These are phyloP conservation scores for Embidobia sp. DNA, from an alignment of 2,888 invertebrate species.

Conservation along the genomic window DNA sequence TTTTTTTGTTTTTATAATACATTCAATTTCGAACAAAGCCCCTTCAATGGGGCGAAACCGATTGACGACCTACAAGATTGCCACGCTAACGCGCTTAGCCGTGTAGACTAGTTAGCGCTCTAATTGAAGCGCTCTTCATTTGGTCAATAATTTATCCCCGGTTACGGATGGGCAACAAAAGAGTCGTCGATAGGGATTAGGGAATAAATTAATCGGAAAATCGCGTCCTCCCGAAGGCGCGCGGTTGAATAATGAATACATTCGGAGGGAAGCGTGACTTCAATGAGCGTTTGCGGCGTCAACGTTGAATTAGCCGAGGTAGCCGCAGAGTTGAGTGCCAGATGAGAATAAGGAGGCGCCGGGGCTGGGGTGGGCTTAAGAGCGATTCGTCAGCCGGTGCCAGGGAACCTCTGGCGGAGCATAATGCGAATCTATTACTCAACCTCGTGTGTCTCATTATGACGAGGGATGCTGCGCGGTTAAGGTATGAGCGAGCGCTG, in stretches of 20 bases:
- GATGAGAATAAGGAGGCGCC: conserved; percentile 59
- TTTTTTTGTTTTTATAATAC: too few relatives aligned
- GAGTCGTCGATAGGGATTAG: too few relatives aligned
- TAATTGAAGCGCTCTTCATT: too few relatives aligned
- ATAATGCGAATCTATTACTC: conserved; percentile 66
- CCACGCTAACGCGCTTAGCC: too few relatives aligned
- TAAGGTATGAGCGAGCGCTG: conserved; percentile 54
- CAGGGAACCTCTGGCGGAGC: conserved; percentile 64
- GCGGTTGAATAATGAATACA: conserved; percentile 48
- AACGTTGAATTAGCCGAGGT: conserved; percentile 67
- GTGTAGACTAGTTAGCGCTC: too few relatives aligned
- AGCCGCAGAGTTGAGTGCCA: conserved; percentile 54
- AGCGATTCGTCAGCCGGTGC: conserved; percentile 74
- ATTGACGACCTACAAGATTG: too few relatives aligned
- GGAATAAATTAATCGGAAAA: too few relatives aligned
- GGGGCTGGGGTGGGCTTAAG: conserved; percentile 58
- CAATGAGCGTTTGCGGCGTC: conserved; percentile 46
- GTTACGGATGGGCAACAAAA: too few relatives aligned
- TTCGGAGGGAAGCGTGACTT: conserved; percentile 40
- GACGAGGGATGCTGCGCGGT: conserved; percentile 60
- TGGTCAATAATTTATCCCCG: too few relatives aligned
- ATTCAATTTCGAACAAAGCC: too few relatives aligned
- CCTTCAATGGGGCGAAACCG: too few relatives aligned
- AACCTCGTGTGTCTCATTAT: conserved; percentile 64
- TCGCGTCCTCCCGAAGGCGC: too few relatives aligned